These are phyloP conservation scores for Chrysochloris asiatica DNA, from an alignment of 2,113 vertebrate genomes.

Conservation along the genomic window DNA sequence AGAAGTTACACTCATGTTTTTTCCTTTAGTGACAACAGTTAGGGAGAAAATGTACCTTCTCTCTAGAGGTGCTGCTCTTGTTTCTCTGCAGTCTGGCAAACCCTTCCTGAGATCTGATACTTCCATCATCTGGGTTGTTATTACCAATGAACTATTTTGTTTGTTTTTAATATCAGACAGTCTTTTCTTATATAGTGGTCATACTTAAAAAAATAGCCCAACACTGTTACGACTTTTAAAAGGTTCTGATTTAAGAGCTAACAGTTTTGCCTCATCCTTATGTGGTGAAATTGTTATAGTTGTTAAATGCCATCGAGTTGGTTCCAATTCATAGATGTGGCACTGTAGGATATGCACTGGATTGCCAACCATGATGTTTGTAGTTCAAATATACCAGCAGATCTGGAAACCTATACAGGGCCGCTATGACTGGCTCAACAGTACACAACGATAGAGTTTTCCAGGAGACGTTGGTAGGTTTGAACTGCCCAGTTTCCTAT, in stretches of 20 bases:
- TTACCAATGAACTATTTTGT: not conserved
- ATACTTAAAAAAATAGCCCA: not conserved
- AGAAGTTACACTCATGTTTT: accelerated
- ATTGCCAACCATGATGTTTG: no score
- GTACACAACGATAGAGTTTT: no score
- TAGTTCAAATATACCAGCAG: no score
- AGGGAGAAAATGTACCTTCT: conserved; percentile 24
- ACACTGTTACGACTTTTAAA: conserved; percentile 26
- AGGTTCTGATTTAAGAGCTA: conserved; percentile 34
- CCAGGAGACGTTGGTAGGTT: no score
- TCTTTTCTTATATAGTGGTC: not conserved
- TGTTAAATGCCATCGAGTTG: no score
- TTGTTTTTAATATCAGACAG: not conserved
- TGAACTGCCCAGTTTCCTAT: no score
- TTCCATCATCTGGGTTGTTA: not conserved
- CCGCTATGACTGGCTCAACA: no score
- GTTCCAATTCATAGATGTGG: no score
- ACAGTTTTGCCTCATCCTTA: conserved; percentile 48
- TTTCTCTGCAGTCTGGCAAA: not conserved
- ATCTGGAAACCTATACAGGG: no score
- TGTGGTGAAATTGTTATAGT: conserved; percentile 43
- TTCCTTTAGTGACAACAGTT: not conserved
- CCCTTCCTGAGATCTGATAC: not conserved
- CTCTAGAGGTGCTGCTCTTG: not conserved
- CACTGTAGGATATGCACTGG: no score